Base-by-base conservation (phyloP, 37 sponge, comb jelly and placozoan genomes). In the Amphimedon queenslandica region DNA sequence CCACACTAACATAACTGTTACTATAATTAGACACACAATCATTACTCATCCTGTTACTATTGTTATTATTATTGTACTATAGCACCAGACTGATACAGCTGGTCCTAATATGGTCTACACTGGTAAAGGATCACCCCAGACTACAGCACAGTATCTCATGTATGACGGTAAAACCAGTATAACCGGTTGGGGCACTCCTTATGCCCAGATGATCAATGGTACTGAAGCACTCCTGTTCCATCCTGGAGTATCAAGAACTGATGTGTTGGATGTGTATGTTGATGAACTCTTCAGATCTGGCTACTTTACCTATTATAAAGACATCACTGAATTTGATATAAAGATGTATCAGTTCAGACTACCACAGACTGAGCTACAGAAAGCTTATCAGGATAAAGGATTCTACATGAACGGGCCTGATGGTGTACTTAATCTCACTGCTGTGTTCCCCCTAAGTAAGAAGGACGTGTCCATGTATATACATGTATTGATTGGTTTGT, bases 341-440 rank as follows among this genome's bases (percentile, higher is more conserved):
- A 53, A 36, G 2, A 36, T 81, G 29, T 82, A 78, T 73, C 75
- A 74, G 33, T 93, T 63, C 42, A 40, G 41, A 4, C 60, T 93
- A 0, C 88, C 93, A 0, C 37, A 51, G 2, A 79, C 77, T 0
- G 93, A 93, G 47, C 77, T 93, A 18, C 6, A 66, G 42, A 95
- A 87, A 41, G 65, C 79, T 6, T 82, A 75, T 0, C 74, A 76
- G 55, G 85, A 90, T 53, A 77, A 75, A 1, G 78, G 74, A 56
- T 95, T 83, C 80, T 85, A 76, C 65, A 34, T 85, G 38, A 56
- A 80, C 43, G 79, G 80, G 21, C 84, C 85, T 13, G 67, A 69
- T 32, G 96, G 96, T 8, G 83, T 95, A 18, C 84, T 95, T 57
- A 91, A 95, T 36, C 65, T 95, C 20, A 85, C 92, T 8, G 71